Percentiles rank a stretch among this genome's conserved stretches.
phyloP scores from a whole-genome alignment of 2,888 invertebrate genomes.

The Conchocele bisecta region DNA sequence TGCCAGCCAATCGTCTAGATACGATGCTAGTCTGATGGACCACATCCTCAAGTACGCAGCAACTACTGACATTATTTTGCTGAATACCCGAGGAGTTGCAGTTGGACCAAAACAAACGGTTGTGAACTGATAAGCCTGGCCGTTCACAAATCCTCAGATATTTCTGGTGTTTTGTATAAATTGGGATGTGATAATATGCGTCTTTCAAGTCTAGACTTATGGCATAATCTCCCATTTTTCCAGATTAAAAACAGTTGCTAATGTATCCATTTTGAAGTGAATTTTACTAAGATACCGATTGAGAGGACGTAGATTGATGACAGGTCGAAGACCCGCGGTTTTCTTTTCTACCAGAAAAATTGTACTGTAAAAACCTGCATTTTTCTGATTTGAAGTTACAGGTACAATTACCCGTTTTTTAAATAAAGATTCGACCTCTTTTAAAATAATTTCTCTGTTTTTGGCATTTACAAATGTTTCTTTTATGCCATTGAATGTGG shows the following conservation, averaged over 20 bases:
- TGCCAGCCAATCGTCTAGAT: too few species aligned
- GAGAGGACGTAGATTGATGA: not conserved
- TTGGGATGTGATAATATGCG: not conserved
- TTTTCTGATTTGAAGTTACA: not conserved
- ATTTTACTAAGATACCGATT: not conserved
- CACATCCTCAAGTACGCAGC: not conserved
- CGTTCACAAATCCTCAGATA: not conserved
- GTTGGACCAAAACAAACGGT: constrained; percentile 5
- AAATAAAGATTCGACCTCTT: not conserved
- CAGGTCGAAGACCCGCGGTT: not conserved
- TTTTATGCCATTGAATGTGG: constrained; percentile 16
- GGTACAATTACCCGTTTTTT: constrained; percentile 3
- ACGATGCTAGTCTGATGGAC: not conserved
- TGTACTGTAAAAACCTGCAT: constrained; percentile 13
- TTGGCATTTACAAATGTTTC: not conserved
- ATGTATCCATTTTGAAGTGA: not conserved
- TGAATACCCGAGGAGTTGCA: not conserved
- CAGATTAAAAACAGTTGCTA: not conserved
- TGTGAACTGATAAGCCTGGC: constrained; percentile 1
- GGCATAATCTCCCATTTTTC: not conserved
- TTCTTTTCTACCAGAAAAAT: not conserved
- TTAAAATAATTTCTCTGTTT: not conserved
- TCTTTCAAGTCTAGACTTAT: not conserved
- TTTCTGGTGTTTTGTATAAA: not conserved
- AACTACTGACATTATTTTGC: constrained; percentile 3